Percentiles rank a stretch among this genome's conserved stretches.
These are phyloP conservation scores for Notarius quadriscutis DNA, from an alignment of 2,113 vertebrate genomes.

Conservation along the genomic window DNA sequence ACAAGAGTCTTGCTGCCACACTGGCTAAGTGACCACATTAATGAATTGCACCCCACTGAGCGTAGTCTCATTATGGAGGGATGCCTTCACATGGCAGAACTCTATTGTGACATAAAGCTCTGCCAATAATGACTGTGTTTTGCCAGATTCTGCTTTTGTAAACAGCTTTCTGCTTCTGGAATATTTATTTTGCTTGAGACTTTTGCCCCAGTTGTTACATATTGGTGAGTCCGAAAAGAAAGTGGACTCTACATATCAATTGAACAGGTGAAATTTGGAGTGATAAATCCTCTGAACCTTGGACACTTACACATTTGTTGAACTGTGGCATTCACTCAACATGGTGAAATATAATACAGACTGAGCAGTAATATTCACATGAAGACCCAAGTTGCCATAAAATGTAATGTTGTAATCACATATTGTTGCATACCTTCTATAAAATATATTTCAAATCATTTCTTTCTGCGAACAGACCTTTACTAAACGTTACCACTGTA, in stretches of 20 bases:
- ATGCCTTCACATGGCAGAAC: conserved; percentile 35
- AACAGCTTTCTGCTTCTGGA: conserved; percentile 51
- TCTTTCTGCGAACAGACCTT: neutral
- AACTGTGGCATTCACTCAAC: neutral
- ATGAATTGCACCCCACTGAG: conserved; percentile 52
- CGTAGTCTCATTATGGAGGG: conserved; percentile 13
- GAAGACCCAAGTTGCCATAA: neutral
- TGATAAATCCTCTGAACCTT: neutral
- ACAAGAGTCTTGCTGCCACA: conserved; percentile 9
- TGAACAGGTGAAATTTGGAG: neutral
- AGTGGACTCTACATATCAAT: neutral
- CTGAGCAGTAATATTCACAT: neutral
- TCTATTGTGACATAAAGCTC: conserved; percentile 26
- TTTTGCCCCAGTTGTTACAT: neutral
- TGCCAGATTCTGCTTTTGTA: neutral
- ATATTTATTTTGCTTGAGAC: neutral
- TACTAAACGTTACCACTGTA: neutral
- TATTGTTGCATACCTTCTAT: neutral
- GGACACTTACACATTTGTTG: neutral
- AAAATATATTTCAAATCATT: neutral
- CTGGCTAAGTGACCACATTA: conserved; percentile 37
- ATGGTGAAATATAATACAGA: neutral
- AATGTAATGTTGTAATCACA: neutral
- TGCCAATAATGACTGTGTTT: conserved; percentile 38
- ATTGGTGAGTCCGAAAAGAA: neutral